Conservation (phyloP, 1,140 invertebrate species). For the Gonioctena quinquepunctata region DNA sequence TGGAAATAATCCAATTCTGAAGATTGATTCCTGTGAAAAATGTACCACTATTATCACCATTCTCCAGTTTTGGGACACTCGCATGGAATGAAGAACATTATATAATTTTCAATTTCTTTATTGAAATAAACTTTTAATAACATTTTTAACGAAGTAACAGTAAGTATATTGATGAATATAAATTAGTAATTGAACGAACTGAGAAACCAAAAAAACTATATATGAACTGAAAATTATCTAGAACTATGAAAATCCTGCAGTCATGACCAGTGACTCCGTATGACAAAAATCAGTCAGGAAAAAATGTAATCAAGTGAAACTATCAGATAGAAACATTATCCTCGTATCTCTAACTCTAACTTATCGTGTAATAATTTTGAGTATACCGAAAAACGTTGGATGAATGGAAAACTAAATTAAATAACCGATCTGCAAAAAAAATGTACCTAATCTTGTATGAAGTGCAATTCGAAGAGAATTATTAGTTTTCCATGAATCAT, state of each 20-base stretch:
- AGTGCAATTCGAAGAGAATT: neutral
- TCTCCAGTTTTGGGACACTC: neutral
- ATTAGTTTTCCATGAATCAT: neutral
- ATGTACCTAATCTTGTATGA: neutral
- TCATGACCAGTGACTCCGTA: no score
- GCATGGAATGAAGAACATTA: neutral
- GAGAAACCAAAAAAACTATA: no score
- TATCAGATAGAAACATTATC: no score
- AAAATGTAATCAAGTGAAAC: no score
- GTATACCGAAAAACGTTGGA: no score
- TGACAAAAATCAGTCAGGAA: no score
- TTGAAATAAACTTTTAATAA: slow-evolving; percentile 28
- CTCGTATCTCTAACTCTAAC: no score
- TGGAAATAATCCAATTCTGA: no score
- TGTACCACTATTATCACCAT: no score
- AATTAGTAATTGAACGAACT: neutral
- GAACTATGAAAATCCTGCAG: no score
- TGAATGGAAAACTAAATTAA: no score
- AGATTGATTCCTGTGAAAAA: no score
- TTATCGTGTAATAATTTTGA: neutral
- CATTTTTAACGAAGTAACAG: neutral
- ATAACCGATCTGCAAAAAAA: neutral
- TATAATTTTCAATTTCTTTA: slow-evolving; percentile 22
- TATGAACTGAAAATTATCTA: neutral
- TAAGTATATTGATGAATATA: neutral